Base-by-base conservation (phyloP, 2,113 vertebrate genomes). In the Orycteropus afer region DNA sequence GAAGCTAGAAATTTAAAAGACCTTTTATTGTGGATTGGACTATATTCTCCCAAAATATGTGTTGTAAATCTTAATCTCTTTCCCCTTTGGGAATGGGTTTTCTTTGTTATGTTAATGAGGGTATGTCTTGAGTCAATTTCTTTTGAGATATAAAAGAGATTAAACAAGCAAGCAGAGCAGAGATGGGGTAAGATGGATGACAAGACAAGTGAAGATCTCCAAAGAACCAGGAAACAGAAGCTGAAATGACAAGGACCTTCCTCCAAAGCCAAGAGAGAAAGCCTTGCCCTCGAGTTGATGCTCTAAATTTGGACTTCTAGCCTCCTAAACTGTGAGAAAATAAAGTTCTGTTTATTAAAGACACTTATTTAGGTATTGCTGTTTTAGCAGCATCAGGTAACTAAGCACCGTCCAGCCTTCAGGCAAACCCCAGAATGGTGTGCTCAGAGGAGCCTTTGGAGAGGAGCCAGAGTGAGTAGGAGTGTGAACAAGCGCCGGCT, bases 1-100 rank as follows among this genome's bases (percentile, higher is more conserved):
- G 83, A 86, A 89, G 47, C 63, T 69, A 29, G 79, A 89, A 86
- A 94, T 86, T 23, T 32, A 13, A 84, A 86, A 67, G 61, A 69
- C 12, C 23, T n/a, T 42, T 86, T 77, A 57, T n/a, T 27, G 25
- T 61, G 25, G 59, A 27, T 61, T 61, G 59, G 25, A 15, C 23
- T 22, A 22, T 61, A 22, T 25, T 22, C 59, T 25, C 59, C 59
- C 59, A 22, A 61, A 23, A 27, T 61, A 8, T 61, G 25, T 61
- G 25, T 61, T 61, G 59, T 61, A 61, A 61, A 61, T 25, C 59
- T 15, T 53, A 8, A 53, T 15, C 51, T 53, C 25, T 8, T 61
- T 25, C 25, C 25, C 59, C 4, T 27, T 61, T 8, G 5, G 51
- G 59, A 61, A 4, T 61, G 59, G 25, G 23, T 27, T 61, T 2